phyloP scores from a whole-genome alignment of 1,140 invertebrate species.

The Pseudomyrmex concolor region DNA sequence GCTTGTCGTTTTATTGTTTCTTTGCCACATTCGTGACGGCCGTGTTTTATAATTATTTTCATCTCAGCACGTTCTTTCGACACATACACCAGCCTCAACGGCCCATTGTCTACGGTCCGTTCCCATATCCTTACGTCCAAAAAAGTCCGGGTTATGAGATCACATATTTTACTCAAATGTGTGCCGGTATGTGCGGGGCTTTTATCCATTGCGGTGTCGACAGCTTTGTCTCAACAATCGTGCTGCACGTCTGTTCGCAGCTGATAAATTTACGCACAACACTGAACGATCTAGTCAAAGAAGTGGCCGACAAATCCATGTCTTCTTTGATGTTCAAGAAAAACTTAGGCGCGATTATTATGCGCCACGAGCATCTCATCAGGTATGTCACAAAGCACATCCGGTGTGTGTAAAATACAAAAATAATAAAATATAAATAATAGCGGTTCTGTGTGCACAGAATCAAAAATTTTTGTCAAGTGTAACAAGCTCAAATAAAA shows the following conservation, averaged over 20 bases:
- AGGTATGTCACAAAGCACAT: slow-evolving; percentile 30
- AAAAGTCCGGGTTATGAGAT: slow-evolving; percentile 83
- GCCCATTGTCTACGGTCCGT: background rate
- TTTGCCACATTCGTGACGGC: no score
- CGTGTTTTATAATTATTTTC: background rate
- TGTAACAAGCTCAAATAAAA: no score
- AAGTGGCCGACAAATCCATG: background rate
- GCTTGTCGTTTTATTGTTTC: background rate
- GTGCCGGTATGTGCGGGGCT: background rate
- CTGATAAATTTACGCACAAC: slow-evolving; percentile 52
- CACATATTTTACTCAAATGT: slow-evolving; percentile 80
- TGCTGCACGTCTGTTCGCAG: slow-evolving; percentile 70
- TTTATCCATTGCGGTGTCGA: slow-evolving; percentile 1
- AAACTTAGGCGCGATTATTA: slow-evolving; percentile 54
- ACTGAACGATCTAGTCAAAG: slow-evolving; percentile 35
- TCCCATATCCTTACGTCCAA: slow-evolving; percentile 77
- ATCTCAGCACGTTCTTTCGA: background rate
- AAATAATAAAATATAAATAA: no score
- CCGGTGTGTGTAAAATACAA: no score
- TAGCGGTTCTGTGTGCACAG: no score
- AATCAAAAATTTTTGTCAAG: no score
- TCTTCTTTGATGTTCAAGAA: slow-evolving; percentile 14
- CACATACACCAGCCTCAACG: background rate
- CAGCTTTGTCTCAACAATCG: slow-evolving; percentile 67
- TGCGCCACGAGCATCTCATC: slow-evolving; percentile 69